phyloP scores from a whole-genome alignment of 2,888 invertebrate genomes.

The Ochlodes sylvanus region DNA sequence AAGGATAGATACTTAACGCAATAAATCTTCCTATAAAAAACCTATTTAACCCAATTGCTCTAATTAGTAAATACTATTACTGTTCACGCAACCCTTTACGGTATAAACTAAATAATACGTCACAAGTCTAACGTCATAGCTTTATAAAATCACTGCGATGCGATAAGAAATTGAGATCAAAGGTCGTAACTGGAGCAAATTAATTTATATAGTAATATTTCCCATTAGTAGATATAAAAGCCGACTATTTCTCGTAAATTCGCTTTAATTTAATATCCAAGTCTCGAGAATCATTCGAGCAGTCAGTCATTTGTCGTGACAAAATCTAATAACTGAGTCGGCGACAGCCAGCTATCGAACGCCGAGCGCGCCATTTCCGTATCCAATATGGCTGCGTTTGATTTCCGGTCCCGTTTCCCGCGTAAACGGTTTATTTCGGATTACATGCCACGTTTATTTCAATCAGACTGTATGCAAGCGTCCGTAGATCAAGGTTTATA shows the following conservation, averaged over 20 bases:
- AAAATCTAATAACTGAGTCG: conserved; percentile 50
- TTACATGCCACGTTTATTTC: conserved; percentile 75
- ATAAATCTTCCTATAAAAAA: not conserved
- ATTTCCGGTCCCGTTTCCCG: conserved; percentile 75
- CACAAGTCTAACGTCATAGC: too few species aligned
- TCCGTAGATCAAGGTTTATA: conserved; percentile 21
- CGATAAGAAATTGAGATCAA: not conserved
- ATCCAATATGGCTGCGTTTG: conserved; percentile 80
- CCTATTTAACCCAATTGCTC: not conserved
- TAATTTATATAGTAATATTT: conserved; percentile 10
- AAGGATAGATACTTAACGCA: not conserved
- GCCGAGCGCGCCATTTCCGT: conserved; percentile 73
- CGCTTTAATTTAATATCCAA: conserved; percentile 43
- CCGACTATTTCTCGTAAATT: conserved; percentile 24
- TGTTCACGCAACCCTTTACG: not conserved
- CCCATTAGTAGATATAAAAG: conserved; percentile 18
- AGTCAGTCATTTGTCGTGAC: conserved; percentile 46
- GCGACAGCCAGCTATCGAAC: conserved; percentile 42
- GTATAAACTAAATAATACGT: not conserved
- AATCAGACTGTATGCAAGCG: conserved; percentile 54
- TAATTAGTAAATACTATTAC: not conserved
- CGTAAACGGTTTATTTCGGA: conserved; percentile 73
- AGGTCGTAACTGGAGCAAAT: not conserved
- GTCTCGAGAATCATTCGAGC: conserved; percentile 32
- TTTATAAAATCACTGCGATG: too few species aligned